Conservation (phyloP, 2,888 invertebrate species). For the Alsophila aescularia region DNA sequence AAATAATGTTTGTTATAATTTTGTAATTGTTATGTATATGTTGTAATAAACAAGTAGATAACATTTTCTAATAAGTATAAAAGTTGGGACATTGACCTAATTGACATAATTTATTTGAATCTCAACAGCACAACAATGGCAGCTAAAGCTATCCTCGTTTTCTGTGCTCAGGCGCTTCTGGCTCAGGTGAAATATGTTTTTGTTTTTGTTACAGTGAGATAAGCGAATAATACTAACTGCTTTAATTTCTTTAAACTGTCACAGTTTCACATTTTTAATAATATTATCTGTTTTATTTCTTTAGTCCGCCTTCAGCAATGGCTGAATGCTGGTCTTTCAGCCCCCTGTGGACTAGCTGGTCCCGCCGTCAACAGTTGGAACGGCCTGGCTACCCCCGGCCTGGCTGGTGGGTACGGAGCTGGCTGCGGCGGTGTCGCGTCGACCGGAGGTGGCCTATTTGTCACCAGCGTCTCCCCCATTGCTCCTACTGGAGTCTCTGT, state of each 20-base stretch:
- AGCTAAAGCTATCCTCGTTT: constrained; percentile 28
- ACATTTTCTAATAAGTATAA: too few species aligned
- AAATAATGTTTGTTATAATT: too few species aligned
- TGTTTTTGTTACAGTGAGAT: too few species aligned
- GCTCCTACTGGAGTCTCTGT: constrained; percentile 56
- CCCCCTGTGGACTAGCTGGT: constrained; percentile 12
- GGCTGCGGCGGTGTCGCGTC: constrained; percentile 44
- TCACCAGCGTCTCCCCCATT: constrained; percentile 52
- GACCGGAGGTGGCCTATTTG: constrained; percentile 53
- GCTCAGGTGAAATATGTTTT: constrained; percentile 39
- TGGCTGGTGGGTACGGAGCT: constrained; percentile 6
- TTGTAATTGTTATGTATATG: too few species aligned
- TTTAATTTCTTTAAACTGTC: too few species aligned
- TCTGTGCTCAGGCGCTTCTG: constrained; percentile 40
- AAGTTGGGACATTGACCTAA: too few species aligned
- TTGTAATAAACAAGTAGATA: too few species aligned
- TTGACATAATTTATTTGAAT: neutral
- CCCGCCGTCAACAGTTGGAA: constrained; percentile 1
- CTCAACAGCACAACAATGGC: constrained; percentile 33
- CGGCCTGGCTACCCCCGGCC: constrained; percentile 6
- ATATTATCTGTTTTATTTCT: too few species aligned
- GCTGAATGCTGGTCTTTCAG: constrained; percentile 5
- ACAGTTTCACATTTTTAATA: too few species aligned
- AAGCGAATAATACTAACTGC: too few species aligned
- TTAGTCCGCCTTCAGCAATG: constrained; percentile 28